phyloP scores from a whole-genome alignment of 2,888 invertebrate genomes.

The Pristionchus arcanus region DNA sequence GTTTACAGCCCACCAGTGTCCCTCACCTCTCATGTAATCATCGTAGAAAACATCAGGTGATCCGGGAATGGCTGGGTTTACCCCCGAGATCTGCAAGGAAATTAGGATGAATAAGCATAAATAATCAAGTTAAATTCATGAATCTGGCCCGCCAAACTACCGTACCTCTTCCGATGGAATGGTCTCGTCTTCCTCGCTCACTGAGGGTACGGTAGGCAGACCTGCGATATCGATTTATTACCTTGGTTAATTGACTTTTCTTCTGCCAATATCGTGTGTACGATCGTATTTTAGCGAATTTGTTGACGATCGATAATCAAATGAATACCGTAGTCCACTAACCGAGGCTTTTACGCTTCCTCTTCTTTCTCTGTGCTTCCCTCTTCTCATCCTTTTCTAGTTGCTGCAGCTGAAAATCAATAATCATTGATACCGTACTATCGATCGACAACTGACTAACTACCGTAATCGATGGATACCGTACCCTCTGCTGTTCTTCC shows the following conservation, averaged over 20 bases:
- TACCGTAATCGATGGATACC: not conserved
- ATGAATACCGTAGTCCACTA: not conserved
- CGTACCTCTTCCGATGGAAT: not conserved
- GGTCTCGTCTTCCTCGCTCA: not conserved
- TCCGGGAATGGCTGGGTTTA: not conserved
- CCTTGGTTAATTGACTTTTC: too few relatives aligned
- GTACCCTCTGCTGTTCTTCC: constrained; percentile 19
- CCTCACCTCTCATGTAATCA: not conserved
- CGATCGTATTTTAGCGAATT: too few relatives aligned
- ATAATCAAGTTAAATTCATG: too few relatives aligned
- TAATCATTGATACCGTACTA: not conserved
- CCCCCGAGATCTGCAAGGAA: not conserved
- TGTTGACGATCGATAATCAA: not conserved
- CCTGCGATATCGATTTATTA: not conserved
- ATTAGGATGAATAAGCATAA: too few relatives aligned
- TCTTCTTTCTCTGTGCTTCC: not conserved
- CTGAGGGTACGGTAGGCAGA: not conserved
- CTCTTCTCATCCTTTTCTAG: not conserved
- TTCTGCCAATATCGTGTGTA: too few relatives aligned
- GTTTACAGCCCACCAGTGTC: too few relatives aligned
- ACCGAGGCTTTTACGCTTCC: constrained; percentile 32
- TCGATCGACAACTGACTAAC: constrained; percentile 1
- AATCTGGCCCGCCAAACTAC: too few relatives aligned
- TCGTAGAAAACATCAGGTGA: not conserved
- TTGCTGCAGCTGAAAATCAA: not conserved